phyloP scores from a whole-genome alignment of 2,113 vertebrate genomes.

The Ginglymostoma cirratum region DNA sequence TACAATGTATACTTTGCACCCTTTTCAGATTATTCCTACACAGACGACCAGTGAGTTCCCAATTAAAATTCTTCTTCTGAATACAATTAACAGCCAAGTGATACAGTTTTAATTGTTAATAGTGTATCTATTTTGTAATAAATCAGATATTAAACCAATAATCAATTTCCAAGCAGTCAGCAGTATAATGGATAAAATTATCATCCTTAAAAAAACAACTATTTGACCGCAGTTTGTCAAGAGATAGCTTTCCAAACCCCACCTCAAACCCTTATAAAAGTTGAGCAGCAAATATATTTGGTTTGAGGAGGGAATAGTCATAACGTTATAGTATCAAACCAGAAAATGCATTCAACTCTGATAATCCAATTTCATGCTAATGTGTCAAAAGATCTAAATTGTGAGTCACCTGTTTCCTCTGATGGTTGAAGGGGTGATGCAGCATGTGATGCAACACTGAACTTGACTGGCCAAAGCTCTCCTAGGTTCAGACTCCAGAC shows the following conservation, averaged over 20 bases:
- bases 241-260: not conserved
- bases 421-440: not conserved
- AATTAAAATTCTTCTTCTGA: not conserved
- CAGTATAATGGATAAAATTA: not conserved
- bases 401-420: not conserved
- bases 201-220: not conserved
- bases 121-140: not conserved
- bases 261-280: not conserved
- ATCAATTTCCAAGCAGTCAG: not conserved
- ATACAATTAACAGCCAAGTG: no score
- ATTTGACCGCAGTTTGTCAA: not conserved
- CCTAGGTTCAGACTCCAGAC: not conserved
- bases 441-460: not conserved
- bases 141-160: not conserved
- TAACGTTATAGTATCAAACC: not conserved
- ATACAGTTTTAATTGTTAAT: not conserved
- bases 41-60: not conserved
- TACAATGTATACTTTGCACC: not conserved
- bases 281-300: not conserved
- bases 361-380: not conserved
- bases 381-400: not conserved
- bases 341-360: not conserved
- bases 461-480: no score
- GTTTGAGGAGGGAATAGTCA: not conserved
- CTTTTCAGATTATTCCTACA: not conserved